Evolutionary conservation across 2,113 vertebrate genomes (phyloP), one percentile per base, ranked within the genome.

Genomic region (Takifugu flavidus): DNA sequence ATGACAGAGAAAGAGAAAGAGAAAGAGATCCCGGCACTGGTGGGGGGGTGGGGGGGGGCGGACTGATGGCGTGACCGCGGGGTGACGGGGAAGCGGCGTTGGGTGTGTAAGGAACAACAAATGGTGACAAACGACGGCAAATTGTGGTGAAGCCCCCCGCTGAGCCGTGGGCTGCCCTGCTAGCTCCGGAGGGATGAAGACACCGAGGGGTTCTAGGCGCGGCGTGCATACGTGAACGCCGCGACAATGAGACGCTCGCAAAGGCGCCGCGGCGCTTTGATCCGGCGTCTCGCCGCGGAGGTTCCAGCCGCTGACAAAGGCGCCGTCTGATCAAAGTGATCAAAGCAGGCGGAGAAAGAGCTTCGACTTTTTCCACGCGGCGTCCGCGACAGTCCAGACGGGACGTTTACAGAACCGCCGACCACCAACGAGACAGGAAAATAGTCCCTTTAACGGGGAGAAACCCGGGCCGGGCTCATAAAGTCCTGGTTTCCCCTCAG

Each of bases 121-220:
- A 86, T 82, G 88, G 84, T 86, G 89, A 90, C 84, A 89, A 88
- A 90, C 83, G 88, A 88, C 83, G 74, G 84, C 90, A 90, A 90
- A 91, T 90, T 90, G 88, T 77, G 87, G 65, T 79, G 88, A 91
- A 88, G 82, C 88, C 79, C 80, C 89, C 86, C 46, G 87, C 76
- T 75, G 89, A 78, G 88, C 86, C 59, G 64, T 86, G 84, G 87
- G 79, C 86, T 77, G 59, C 68, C 65, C 65, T 51, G 46, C 64
- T 10, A 77, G 74, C 59, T 59, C 64, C 56, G 4, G 42, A 58
- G 75, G 80, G 75, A 83, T 46, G 69, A 53, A 73, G 66, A 54
- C 52, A 20, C 71, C 60, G 47, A 58, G 67, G 12, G 82, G 71
- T 78, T 75, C 27, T 51, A 82, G 78, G 79, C 64, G 20, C 49